phyloP scores from a whole-genome alignment of 2,113 vertebrate species.

The Sus scrofa region DNA sequence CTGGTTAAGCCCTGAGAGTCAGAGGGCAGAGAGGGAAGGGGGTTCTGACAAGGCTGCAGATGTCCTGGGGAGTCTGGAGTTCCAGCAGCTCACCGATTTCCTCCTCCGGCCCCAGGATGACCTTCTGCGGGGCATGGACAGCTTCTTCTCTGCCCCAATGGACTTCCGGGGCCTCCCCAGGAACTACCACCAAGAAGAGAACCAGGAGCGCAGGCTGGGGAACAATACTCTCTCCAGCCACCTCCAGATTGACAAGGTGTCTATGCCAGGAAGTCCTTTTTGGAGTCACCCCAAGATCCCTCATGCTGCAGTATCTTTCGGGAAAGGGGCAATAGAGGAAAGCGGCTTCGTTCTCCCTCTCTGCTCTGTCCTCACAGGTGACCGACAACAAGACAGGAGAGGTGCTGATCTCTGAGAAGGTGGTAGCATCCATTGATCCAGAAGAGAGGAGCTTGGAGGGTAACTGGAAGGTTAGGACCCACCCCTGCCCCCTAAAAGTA shows the following conservation, averaged over 20 bases:
- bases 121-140: slow-evolving; percentile 60
- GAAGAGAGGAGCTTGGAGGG: neutral
- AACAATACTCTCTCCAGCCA: slow-evolving; percentile 82
- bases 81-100: neutral
- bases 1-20: neutral
- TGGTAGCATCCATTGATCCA: slow-evolving; percentile 75
- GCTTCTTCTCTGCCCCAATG: slow-evolving; percentile 75
- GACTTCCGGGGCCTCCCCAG: slow-evolving; percentile 77
- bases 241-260: slow-evolving; percentile 82
- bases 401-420: slow-evolving; percentile 78
- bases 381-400: slow-evolving; percentile 83
- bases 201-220: slow-evolving; percentile 74
- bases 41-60: neutral
- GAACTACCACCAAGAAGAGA: slow-evolving; percentile 84
- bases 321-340: neutral
- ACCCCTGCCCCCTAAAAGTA: neutral
- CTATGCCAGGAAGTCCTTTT: neutral
- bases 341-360: neutral
- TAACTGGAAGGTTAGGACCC: slow-evolving; percentile 76
- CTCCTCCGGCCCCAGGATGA: slow-evolving; percentile 60
- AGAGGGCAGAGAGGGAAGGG: neutral
- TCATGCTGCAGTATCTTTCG: neutral
- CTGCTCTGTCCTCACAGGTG: slow-evolving; percentile 62
- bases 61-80: neutral
- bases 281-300: neutral